Percentiles rank a stretch among this genome's conserved stretches.
phyloP scores from a whole-genome alignment of 1,140 invertebrate genomes.

The Drosophila orosa region DNA sequence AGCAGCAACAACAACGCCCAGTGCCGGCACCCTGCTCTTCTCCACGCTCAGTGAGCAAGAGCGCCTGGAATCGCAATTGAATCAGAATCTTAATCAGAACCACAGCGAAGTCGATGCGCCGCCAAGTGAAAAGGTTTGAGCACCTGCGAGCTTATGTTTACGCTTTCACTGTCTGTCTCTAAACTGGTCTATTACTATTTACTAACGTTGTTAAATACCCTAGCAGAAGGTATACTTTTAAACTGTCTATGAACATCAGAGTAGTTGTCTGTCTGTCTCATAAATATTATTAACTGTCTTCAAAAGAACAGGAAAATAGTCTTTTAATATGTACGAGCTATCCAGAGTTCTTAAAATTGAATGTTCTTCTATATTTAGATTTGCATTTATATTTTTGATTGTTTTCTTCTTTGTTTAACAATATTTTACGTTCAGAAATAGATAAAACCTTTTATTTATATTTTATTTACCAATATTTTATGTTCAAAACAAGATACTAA shows the following conservation, averaged over 20 bases:
- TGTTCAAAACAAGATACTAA: background rate
- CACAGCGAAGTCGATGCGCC: conserved; percentile 69
- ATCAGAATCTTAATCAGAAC: conserved; percentile 39
- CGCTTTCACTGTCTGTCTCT: conserved; percentile 58
- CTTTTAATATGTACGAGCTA: background rate
- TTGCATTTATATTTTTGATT: background rate
- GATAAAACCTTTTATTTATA: background rate
- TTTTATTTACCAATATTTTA: background rate
- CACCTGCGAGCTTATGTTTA: conserved; percentile 33
- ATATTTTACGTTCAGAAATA: background rate
- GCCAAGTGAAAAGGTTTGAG: conserved; percentile 73
- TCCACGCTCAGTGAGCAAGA: conserved; percentile 86
- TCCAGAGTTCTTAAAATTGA: background rate
- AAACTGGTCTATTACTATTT: conserved; percentile 47
- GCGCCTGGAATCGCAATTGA: conserved; percentile 84
- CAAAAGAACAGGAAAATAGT: too few species aligned
- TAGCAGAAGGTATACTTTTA: conserved; percentile 73
- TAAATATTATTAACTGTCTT: background rate
- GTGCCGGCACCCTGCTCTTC: conserved; percentile 85
- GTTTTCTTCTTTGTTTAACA: too few species aligned
- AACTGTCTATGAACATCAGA: background rate
- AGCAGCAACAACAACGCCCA: conserved; percentile 70
- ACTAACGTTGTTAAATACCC: conserved; percentile 54
- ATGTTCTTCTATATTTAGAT: too few species aligned
- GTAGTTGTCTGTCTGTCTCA: background rate